Conservation (phyloP, 30 jellyfish, hydroid and myxozoan genomes). For the Cassiopea andromeda region DNA sequence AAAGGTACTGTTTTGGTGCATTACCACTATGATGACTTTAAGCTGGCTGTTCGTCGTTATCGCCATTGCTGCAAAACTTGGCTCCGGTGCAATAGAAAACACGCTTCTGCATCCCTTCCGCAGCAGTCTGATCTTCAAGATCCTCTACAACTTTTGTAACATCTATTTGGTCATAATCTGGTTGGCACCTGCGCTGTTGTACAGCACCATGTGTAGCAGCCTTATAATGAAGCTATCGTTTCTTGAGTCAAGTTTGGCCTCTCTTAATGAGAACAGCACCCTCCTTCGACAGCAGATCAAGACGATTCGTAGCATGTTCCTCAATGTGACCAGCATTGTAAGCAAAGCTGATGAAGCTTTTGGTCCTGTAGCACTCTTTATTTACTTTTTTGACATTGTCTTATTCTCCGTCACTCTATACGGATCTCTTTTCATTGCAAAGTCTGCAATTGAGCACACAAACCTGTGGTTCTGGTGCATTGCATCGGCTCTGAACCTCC, state of each 20-base stretch:
- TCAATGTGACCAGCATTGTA: conserved; percentile 30
- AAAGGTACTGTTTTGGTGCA: background rate
- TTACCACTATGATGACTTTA: background rate
- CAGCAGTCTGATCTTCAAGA: background rate
- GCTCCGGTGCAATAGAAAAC: background rate
- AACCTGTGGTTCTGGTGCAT: conserved; percentile 24
- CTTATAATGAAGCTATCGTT: conserved; percentile 28
- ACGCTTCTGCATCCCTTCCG: conserved; percentile 20
- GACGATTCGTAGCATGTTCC: conserved; percentile 42
- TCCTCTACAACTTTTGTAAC: background rate
- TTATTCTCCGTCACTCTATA: conserved; percentile 47
- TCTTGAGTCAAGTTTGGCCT: conserved; percentile 7
- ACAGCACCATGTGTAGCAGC: conserved; percentile 29
- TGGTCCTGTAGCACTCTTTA: conserved; percentile 49
- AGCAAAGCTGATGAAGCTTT: conserved; percentile 40
- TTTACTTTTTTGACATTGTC: conserved; percentile 52
- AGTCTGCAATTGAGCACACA: conserved; percentile 15
- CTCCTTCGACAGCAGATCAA: conserved; percentile 12
- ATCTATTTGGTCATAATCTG: conserved; percentile 9
- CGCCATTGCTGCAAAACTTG: conserved; percentile 14
- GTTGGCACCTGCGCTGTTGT: conserved; percentile 36
- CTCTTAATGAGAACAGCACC: conserved; percentile 8
- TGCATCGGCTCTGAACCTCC: conserved; percentile 21
- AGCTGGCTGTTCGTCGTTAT: background rate
- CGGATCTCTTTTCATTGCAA: conserved; percentile 21